phyloP scores from a whole-genome alignment of 2,888 invertebrate genomes.

The Pharmacophagus antenor region DNA sequence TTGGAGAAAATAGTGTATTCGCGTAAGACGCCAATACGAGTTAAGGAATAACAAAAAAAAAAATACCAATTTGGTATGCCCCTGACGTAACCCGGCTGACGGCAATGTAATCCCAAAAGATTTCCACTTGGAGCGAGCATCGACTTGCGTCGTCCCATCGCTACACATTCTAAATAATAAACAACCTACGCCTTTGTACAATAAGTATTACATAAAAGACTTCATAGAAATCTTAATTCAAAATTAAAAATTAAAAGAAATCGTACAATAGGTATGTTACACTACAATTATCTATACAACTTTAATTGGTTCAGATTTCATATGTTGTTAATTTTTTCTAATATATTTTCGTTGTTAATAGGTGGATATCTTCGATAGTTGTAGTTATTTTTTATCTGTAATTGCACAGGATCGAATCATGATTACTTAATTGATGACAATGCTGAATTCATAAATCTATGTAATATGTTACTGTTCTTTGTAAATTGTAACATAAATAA shows the following conservation, averaged over 20 bases:
- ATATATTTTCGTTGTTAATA: too few species aligned
- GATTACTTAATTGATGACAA: too few species aligned
- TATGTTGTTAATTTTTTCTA: too few species aligned
- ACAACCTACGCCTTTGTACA: constrained; percentile 51
- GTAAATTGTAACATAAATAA: too few species aligned
- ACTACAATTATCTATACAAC: too few species aligned
- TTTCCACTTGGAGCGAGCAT: constrained; percentile 81
- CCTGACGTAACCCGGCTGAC: constrained; percentile 54
- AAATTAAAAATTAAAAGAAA: background rate
- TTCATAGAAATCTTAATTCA: background rate
- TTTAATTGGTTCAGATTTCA: too few species aligned
- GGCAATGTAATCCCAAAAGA: constrained; percentile 80
- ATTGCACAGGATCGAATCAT: too few species aligned
- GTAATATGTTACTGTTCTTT: too few species aligned
- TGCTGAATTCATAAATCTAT: too few species aligned
- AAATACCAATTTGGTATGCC: constrained; percentile 43
- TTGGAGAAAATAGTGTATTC: background rate
- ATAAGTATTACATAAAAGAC: constrained; percentile 26
- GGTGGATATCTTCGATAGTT: too few species aligned
- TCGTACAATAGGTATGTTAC: too few species aligned
- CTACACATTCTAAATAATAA: constrained; percentile 82
- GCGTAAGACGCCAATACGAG: background rate
- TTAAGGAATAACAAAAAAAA: constrained; percentile 7
- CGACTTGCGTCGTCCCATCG: constrained; percentile 72
- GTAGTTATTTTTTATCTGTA: too few species aligned